These are phyloP conservation scores for Oryzias curvinotus DNA, from an alignment of 2,113 vertebrate genomes.

Conservation along the genomic window DNA sequence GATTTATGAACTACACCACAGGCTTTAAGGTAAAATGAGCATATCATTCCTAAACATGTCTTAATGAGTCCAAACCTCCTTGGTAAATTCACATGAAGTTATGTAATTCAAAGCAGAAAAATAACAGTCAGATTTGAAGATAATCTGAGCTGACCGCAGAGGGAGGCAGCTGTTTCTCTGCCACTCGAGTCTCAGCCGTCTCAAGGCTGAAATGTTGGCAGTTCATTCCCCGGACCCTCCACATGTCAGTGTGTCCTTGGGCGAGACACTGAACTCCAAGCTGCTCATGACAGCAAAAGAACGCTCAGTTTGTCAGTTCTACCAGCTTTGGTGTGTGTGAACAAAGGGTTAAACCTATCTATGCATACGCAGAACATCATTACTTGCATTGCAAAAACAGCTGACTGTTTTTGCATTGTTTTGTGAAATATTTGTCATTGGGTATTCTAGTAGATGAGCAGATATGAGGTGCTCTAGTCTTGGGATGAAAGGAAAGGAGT, in stretches of 20 bases:
- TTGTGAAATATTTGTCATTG: too few relatives aligned
- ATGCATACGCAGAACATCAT: not conserved
- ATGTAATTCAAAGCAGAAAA: not conserved
- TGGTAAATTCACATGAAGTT: not conserved
- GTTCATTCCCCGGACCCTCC: not conserved
- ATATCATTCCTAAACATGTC: not conserved
- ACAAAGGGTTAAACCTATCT: not conserved
- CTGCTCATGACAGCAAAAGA: not conserved
- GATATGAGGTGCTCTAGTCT: too few relatives aligned
- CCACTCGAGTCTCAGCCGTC: not conserved
- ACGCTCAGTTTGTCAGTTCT: not conserved
- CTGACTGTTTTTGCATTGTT: too few relatives aligned
- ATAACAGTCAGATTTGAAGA: not conserved
- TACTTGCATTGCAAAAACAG: not conserved
- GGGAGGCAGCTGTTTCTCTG: not conserved
- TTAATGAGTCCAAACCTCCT: not conserved
- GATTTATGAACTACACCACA: constrained; percentile 92
- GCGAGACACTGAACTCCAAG: constrained; percentile 2
- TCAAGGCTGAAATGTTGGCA: constrained; percentile 1
- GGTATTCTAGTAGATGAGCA: too few relatives aligned
- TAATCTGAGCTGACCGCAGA: not conserved
- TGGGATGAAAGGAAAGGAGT: too few relatives aligned
- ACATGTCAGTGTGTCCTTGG: not conserved
- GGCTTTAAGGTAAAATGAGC: constrained; percentile 89
- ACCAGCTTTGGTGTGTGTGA: not conserved